phyloP scores from a whole-genome alignment of 2,113 vertebrate species.

The Burhinus oedicnemus region DNA sequence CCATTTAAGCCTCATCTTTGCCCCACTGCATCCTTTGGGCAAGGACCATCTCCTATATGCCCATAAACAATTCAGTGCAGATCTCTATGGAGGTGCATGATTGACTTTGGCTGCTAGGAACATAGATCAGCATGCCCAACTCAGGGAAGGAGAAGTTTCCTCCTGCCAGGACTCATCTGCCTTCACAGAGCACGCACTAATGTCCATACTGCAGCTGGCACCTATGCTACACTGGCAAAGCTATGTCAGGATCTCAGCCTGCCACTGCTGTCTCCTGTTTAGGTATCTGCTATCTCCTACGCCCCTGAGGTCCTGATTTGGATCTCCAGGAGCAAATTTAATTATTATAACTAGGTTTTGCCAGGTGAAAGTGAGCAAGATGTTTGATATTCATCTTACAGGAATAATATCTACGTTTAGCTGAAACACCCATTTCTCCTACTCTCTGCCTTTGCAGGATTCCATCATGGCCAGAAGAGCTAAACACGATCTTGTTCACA shows the following conservation, averaged over 20 bases:
- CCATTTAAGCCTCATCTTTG: neutral
- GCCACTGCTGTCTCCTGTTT: neutral
- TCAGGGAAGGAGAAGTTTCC: neutral
- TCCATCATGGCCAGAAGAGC: neutral
- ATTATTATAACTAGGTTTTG: neutral
- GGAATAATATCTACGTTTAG: fast-evolving
- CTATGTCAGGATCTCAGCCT: neutral
- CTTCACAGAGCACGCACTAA: fast-evolving
- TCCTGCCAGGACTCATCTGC: neutral
- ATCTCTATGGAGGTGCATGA: fast-evolving
- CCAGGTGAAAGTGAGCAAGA: neutral
- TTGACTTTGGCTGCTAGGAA: neutral
- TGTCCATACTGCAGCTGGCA: neutral
- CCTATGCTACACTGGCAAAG: neutral
- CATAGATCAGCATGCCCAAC: fast-evolving
- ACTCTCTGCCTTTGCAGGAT: neutral
- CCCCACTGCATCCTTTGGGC: neutral
- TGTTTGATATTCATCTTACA: neutral
- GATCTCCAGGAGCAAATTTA: neutral
- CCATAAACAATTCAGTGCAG: fast-evolving
- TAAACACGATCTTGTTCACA: neutral
- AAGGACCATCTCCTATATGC: neutral
- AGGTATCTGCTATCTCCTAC: neutral
- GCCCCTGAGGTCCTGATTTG: neutral
- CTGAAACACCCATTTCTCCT: neutral